Base-by-base conservation (phyloP, 2,797 vertebrate species). In the Poeciliopsis paucimaculata region DNA sequence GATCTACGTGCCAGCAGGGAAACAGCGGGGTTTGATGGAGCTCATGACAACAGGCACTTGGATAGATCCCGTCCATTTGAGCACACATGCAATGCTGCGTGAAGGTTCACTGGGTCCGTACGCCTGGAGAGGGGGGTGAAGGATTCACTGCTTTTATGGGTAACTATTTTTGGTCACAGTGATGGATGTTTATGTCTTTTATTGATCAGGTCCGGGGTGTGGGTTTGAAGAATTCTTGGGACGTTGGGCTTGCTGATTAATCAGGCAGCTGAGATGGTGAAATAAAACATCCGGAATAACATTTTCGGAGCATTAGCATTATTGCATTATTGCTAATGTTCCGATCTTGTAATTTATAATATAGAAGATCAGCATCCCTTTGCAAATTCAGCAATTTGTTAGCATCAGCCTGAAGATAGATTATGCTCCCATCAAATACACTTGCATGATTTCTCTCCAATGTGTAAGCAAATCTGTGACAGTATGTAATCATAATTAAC, bases 111-210 rank as follows among this genome's bases (percentile, higher is more conserved):
- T 72, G 85, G 84, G 89, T 94, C 83, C 87, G 55, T 62, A 66
- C 79, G 90, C 89, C 88, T 83, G 84, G 76, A 79, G 90, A 79
- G 7, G 28, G 31, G 60, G 31, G 16, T 91, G 93, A 90, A 84
- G 79, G 81, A 87, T 81, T 90, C 91, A 93, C 91, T 93, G 91
- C 93, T 91, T 91, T 89, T 93, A 90, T 84, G 86, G 87, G 88
- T 78, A 84, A 86, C 91, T 94, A 95, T 94, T 94, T 94, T 93
- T 93, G 94, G 90, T 90, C 91, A 84, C 84, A 89, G 87, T 94
- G 93, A 95, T 94, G 93, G 90, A 95, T 94, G 92, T 88, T 94
- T 93, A 92, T 93, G 92, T 92, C 81, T 93, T 93, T 92, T 92
- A 94, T 95, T 90, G 94, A 94, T 94, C 90, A 90, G 76, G 82